Evolutionary conservation across 2,797 vertebrate species (phyloP).

Genomic region (Lepus oiostolus): DNA sequence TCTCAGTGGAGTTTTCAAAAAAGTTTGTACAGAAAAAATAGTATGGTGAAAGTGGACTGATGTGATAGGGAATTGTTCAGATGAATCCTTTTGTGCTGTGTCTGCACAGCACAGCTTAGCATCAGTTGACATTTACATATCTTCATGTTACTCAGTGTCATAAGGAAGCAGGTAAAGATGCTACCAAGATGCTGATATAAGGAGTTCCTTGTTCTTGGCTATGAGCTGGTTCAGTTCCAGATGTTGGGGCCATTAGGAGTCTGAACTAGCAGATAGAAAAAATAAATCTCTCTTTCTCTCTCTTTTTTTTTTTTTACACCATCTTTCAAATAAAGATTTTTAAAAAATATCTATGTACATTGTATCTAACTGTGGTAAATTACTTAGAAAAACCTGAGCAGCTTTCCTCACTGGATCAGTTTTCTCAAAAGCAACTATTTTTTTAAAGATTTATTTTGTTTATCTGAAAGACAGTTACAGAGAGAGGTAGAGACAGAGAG

Average conservation of each 20-base stretch:
- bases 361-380: background rate
- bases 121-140: background rate
- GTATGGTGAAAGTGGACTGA: background rate
- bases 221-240: too few species aligned
- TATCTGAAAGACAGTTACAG: too few species aligned
- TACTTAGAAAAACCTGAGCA: background rate
- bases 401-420: background rate
- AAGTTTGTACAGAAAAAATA: background rate
- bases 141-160: background rate
- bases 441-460: too few species aligned
- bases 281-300: too few species aligned
- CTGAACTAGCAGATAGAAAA: too few species aligned
- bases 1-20: background rate
- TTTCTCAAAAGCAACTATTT: background rate
- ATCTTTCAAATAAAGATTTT: too few species aligned
- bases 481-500: too few species aligned
- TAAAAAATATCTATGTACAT: background rate
- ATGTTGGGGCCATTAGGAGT: too few species aligned
- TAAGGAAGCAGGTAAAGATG: background rate
- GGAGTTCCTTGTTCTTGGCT: too few species aligned
- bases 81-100: background rate
- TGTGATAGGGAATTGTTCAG: background rate
- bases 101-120: background rate
- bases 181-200: background rate
- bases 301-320: too few species aligned